Conservation (phyloP, 2,113 vertebrate genomes). For the Sturnus vulgaris region DNA sequence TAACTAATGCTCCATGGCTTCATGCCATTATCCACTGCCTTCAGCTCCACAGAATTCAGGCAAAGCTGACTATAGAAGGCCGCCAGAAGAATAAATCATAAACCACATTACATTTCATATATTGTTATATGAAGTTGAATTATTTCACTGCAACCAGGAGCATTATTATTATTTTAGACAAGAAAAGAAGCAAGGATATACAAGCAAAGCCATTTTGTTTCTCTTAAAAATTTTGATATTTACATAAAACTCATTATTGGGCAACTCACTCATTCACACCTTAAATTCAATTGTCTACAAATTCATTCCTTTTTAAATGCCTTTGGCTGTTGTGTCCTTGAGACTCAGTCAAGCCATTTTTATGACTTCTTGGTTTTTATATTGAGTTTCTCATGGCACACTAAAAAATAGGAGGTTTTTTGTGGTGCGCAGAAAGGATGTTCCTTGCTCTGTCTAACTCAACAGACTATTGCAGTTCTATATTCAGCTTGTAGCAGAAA, state of each 20-base stretch:
- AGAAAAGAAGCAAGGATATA: neutral
- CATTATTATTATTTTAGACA: neutral
- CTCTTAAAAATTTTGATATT: neutral
- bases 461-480: neutral
- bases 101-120: neutral
- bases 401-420: neutral
- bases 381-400: neutral
- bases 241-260: neutral
- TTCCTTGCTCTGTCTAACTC: neutral
- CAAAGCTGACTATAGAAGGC: neutral
- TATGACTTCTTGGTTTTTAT: neutral
- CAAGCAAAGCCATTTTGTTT: neutral
- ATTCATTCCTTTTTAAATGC: neutral
- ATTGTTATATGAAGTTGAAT: neutral
- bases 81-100: conserved; percentile 16
- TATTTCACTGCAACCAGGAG: neutral
- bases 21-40: neutral
- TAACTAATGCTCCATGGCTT: neutral
- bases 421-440: neutral
- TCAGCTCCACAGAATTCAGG: neutral
- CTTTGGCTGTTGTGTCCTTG: neutral
- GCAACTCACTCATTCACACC: neutral
- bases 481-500: neutral
- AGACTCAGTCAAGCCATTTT: neutral
- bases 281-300: neutral